Percentiles rank a stretch among this genome's conserved stretches.
Conservation (phyloP, 1,140 invertebrate species). For the Drosophila mayri region DNA sequence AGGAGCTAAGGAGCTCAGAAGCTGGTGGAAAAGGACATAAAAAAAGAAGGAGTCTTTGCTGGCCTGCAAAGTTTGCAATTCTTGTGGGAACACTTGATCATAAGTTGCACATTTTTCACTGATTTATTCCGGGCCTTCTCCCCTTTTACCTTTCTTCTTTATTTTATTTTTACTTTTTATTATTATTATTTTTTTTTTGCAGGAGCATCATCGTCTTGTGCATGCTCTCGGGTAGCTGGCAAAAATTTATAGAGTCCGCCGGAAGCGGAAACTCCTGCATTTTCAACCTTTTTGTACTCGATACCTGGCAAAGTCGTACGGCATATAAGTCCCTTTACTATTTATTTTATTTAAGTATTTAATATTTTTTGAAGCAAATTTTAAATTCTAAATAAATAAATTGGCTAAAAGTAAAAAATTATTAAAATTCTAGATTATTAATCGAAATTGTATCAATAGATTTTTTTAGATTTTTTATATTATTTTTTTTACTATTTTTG, state of each 20-base stretch:
- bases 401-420: no score
- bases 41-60: constrained; percentile 20
- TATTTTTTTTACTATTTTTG: no score
- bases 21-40: not conserved
- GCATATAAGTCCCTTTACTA: not conserved
- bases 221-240: constrained; percentile 42
- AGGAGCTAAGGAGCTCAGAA: not conserved
- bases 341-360: not conserved
- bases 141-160: not conserved
- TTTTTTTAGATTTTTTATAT: no score
- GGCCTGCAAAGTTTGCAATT: constrained; percentile 74
- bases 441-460: no score
- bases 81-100: constrained; percentile 83
- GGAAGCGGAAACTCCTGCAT: constrained; percentile 35
- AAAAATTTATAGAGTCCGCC: constrained; percentile 63
- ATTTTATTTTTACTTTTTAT: not conserved
- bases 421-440: not conserved
- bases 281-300: constrained; percentile 5
- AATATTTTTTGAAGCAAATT: not conserved
- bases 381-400: not conserved
- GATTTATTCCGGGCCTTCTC: constrained; percentile 60
- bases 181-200: not conserved
- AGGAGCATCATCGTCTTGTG: constrained; percentile 23
- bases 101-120: constrained; percentile 80
- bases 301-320: not conserved